These are phyloP conservation scores for Orius insidiosus DNA, from an alignment of 1,140 invertebrate species.

Conservation along the genomic window DNA sequence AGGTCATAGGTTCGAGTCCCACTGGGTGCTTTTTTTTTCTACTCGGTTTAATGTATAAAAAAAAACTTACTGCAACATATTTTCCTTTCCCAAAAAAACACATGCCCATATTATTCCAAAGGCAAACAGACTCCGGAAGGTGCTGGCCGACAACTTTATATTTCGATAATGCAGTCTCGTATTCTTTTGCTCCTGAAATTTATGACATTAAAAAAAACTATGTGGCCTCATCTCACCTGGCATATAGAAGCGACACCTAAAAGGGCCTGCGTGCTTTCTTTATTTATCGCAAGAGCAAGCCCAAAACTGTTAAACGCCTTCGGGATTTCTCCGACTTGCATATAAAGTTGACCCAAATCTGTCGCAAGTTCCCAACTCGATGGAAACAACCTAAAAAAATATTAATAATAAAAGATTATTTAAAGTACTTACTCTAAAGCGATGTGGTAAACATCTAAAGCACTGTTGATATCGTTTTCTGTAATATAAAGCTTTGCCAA, in stretches of 20 bases:
- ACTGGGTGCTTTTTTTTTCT: too few relatives aligned
- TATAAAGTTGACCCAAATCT: slow-evolving; percentile 59
- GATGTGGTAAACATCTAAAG: too few relatives aligned
- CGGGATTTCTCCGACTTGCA: slow-evolving; percentile 55
- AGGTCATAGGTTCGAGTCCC: too few relatives aligned
- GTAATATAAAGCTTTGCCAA: slow-evolving; percentile 51
- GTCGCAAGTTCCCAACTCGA: slow-evolving; percentile 58
- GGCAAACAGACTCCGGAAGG: slow-evolving; percentile 56
- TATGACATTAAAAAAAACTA: not conserved
- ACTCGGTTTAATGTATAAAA: too few relatives aligned
- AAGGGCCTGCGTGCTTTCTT: slow-evolving; percentile 47
- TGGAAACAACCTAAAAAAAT: slow-evolving; percentile 38
- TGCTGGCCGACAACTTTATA: slow-evolving; percentile 60
- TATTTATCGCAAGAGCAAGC: slow-evolving; percentile 56
- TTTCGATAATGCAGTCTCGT: slow-evolving; percentile 69
- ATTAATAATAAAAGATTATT: too few relatives aligned
- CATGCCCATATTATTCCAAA: slow-evolving; percentile 91
- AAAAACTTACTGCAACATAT: slow-evolving; percentile 67
- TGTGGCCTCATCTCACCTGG: slow-evolving; percentile 35
- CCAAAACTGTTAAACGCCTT: slow-evolving; percentile 69
- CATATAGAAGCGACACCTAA: slow-evolving; percentile 70
- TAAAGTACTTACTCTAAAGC: too few relatives aligned
- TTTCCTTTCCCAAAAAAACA: slow-evolving; percentile 87
- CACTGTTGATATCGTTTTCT: too few relatives aligned
- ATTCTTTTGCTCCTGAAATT: slow-evolving; percentile 49